Evolutionary conservation across 2,888 invertebrate genomes (phyloP).

Genomic region (Arge pagana): DNA sequence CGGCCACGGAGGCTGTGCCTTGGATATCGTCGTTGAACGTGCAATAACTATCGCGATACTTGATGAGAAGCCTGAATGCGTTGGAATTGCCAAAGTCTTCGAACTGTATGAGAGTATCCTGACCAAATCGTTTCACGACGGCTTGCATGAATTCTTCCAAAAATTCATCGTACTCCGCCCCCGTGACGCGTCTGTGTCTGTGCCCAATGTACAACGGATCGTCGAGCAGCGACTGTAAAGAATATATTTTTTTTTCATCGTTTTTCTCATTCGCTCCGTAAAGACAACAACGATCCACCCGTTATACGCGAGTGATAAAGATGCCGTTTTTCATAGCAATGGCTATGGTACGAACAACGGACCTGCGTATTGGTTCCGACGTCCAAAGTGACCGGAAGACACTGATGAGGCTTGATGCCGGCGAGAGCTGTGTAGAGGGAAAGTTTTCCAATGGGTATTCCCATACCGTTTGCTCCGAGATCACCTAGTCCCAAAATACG

Average conservation of each 20-base stretch:
- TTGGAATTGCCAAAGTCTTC: constrained; percentile 99
- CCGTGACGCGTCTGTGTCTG: constrained; percentile 81
- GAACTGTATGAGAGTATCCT: constrained; percentile 88
- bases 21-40: constrained; percentile 99
- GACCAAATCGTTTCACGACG: constrained; percentile 81
- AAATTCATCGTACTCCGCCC: constrained; percentile 87
- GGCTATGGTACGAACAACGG: too few species aligned
- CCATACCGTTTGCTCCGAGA: constrained; percentile 97
- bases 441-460: constrained; percentile 97
- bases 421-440: constrained; percentile 96
- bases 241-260: too few species aligned
- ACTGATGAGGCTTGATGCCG: constrained; percentile 93
- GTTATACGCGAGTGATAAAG: too few species aligned
- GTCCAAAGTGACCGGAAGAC: constrained; percentile 92
- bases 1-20: constrained; percentile 94
- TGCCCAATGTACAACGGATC: constrained; percentile 97
- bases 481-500: constrained; percentile 97
- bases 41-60: constrained; percentile 87
- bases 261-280: too few species aligned
- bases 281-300: too few species aligned
- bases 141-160: constrained; percentile 97
- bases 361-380: constrained; percentile 88
- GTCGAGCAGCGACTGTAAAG: constrained; percentile 72
- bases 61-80: constrained; percentile 90
- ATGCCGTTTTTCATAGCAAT: too few species aligned